phyloP scores from a whole-genome alignment of 2,797 vertebrate species.

The Passerculus sandwichensis region DNA sequence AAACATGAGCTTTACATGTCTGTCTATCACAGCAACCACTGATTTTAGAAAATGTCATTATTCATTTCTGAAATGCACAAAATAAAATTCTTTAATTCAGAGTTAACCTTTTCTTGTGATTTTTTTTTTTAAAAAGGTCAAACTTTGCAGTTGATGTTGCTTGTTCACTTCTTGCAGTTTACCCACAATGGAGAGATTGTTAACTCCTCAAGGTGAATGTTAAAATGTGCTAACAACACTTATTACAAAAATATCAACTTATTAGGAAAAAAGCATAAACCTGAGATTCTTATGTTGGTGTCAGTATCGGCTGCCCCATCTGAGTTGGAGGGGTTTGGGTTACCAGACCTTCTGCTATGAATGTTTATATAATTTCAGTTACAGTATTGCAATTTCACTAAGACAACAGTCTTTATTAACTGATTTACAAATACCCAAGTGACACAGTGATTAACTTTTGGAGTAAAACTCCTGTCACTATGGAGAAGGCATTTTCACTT shows the following conservation, averaged over 20 bases:
- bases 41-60: slow-evolving; percentile 32
- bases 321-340: neutral
- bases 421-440: neutral
- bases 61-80: slow-evolving; percentile 67
- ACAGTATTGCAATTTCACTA: neutral
- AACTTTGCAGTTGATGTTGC: rapidly evolving
- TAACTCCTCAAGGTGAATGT: neutral
- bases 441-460: neutral
- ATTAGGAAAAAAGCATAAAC: rapidly evolving
- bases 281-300: neutral
- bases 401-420: neutral
- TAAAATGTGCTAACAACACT: neutral
- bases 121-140: neutral
- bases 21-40: slow-evolving; percentile 40
- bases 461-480: rapidly evolving
- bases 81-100: slow-evolving; percentile 64
- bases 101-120: neutral
- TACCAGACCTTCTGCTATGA: neutral
- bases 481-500: neutral
- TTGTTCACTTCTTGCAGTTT: neutral
- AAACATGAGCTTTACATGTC: slow-evolving; percentile 37
- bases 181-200: rapidly evolving
- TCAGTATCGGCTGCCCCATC: neutral
- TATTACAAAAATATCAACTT: neutral
- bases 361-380: neutral